Evolutionary conservation across 2,113 vertebrate species (phyloP).

Genomic region (Hippocampus abdominalis): DNA sequence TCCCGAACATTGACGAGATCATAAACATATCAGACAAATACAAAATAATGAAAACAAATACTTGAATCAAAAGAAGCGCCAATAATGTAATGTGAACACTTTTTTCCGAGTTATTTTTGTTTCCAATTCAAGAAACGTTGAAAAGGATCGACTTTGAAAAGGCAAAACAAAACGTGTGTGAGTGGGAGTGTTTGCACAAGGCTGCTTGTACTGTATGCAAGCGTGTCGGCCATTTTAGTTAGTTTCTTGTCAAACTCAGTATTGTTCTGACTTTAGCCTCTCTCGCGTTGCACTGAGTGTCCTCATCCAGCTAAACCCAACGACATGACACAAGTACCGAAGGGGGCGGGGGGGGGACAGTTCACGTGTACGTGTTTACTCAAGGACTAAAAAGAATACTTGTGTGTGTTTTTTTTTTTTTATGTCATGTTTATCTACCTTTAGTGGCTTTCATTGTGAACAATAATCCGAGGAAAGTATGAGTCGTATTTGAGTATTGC

Average conservation of each 20-base stretch:
- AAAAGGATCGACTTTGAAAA: constrained; percentile 49
- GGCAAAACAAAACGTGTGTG: constrained; percentile 44
- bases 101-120: constrained; percentile 76
- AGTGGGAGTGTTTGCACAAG: constrained; percentile 74
- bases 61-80: constrained; percentile 97
- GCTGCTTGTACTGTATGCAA: constrained; percentile 68
- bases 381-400: constrained; percentile 83
- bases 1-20: constrained; percentile 57
- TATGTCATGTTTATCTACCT: constrained; percentile 95
- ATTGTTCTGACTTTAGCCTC: constrained; percentile 82
- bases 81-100: constrained; percentile 97
- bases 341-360: constrained; percentile 76
- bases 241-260: constrained; percentile 60
- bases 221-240: constrained; percentile 27
- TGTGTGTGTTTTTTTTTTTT: constrained; percentile 70
- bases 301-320: constrained; percentile 82
- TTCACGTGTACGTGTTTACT: constrained; percentile 98
- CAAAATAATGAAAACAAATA: constrained; percentile 91
- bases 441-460: constrained; percentile 93
- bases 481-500: constrained; percentile 87
- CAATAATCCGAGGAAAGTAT: constrained; percentile 81
- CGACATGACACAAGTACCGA: constrained; percentile 76
- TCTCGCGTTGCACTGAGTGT: constrained; percentile 95
- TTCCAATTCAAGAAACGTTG: constrained; percentile 61
- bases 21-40: constrained; percentile 80